These are phyloP conservation scores for Vidua chalybeata DNA, from an alignment of 2,113 vertebrate species.

Conservation along the genomic window DNA sequence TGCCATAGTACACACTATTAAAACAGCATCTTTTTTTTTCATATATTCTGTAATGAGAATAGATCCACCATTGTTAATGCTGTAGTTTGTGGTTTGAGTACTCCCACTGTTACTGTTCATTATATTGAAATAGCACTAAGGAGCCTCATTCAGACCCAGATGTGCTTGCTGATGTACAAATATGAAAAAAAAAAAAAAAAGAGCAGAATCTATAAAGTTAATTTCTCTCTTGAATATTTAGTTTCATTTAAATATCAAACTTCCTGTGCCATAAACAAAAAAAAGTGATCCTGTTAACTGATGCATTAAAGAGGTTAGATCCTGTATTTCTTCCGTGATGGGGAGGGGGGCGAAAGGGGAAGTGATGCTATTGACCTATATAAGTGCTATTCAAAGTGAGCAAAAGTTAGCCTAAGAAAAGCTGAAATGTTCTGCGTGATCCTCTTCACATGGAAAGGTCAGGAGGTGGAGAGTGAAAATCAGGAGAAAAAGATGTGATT, in stretches of 20 bases:
- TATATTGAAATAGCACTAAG: background rate
- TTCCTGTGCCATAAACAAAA: background rate
- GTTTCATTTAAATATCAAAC: conserved; percentile 23
- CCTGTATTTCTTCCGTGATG: conserved; percentile 22
- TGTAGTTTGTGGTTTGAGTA: background rate
- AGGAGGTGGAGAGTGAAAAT: conserved; percentile 65
- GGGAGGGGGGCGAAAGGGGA: conserved; percentile 49
- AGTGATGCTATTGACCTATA: conserved; percentile 68
- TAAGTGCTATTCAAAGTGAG: conserved; percentile 70
- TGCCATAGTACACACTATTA: background rate
- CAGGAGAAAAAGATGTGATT: conserved; percentile 61
- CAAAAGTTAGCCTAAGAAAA: conserved; percentile 68
- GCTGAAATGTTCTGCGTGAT: conserved; percentile 63
- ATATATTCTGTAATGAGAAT: background rate
- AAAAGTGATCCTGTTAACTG: conserved; percentile 1
- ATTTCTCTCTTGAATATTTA: background rate
- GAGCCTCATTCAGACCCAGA: background rate
- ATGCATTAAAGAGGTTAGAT: conserved; percentile 31
- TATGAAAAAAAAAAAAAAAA: background rate
- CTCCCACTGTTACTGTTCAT: background rate
- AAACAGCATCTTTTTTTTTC: background rate
- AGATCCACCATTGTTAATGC: background rate
- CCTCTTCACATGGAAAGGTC: conserved; percentile 64
- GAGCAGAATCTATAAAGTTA: background rate
- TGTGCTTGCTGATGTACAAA: background rate